Base-by-base conservation (phyloP, 2,888 invertebrate species). In the Drosophila phalerata region DNA sequence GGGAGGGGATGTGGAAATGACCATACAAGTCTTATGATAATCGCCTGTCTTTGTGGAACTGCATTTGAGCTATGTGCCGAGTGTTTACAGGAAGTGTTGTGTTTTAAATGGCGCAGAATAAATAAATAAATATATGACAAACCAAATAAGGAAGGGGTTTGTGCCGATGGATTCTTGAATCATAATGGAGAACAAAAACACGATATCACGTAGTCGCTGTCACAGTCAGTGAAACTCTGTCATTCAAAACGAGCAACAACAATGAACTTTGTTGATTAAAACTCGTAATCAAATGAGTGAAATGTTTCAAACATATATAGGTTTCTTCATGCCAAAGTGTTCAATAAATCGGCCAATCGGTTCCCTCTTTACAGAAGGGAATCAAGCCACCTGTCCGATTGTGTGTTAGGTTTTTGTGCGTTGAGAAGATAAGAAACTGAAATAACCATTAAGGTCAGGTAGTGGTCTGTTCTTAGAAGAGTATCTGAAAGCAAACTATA, bases 71-170 rank as follows among this genome's bases (percentile, higher is more conserved):
- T 48, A 47, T 22, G 37, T 5, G 22, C 5, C 43, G 4, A 56
- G n/a, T 52, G 45, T 63, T 63, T 60, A 68, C 73, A 72, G 75
- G 75, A 75, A 75, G 43, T 70, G 75, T 52, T 51, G 71, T 61
- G 22, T 75, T 58, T 49, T 43, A 43, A 43, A 43, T 61, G 52
- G 53, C 61, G 53, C 40, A 60, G 49, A 17, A 40, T 10, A 61
- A 40, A 65, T 28, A 58, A 37, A 47, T 34, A 49, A 22, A 43
- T 38, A 49, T 38, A 37, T 37, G 22, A 55, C 38, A 43, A 51
- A 69, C 45, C 25, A 17, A 32, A 65, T 51, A n/a, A 45, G 40
- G 19, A 38, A 56, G 55, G n/a, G 25, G 13, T 2, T 6, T 17
- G 8, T 28, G 13, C 17, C 8, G 32, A 1, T 0, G 6, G 22